Evolutionary conservation across 2,888 invertebrate species (phyloP), one percentile per base, ranked within the genome.

Genomic region (Noctua janthina): DNA sequence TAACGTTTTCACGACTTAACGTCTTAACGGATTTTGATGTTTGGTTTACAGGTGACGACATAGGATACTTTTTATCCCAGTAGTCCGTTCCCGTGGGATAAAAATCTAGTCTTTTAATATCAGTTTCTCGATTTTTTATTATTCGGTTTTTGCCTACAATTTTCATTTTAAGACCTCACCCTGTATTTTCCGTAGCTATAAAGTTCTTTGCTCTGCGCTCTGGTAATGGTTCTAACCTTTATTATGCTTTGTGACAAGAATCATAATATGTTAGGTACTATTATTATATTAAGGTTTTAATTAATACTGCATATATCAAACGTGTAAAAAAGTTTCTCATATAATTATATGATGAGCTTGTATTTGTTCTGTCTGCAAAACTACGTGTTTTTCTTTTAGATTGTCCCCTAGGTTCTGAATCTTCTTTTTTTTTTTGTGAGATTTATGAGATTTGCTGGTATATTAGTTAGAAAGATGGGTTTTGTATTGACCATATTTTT

Each of bases 241-340:
- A 83, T 51, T 78, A 78, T 69, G 39, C 39, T 64, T n/a, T 73
- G 79, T 43, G 84, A 79, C 79, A 56, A 73, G 82, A 73, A 56
- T 73, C 72, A 62, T 68, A 73, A 84, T 69, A 54, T 20, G 15
- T 71, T 43, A 13, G 29, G 43, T 43, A 54, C 43, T 64, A 35
- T 49, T 69, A 68, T 29, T 43, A 13, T n/a, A 15, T 56, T n/a
- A 39, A 56, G 29, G 29, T 78, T 72, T 78, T 39, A 67, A 83
- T 69, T 56, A 68, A 64, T 29, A 56, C 51, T 64, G 56, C 29
- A 54, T 39, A 54, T 62, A 39, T 39, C n/a, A 49, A 71, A 54
- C 62, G 56, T 70, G 23, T 39, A 23, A n/a, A 1, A 46, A 20
- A 46, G 7, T 35, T 2, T 49, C 15, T 15, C 8, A 49, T 17